These are phyloP conservation scores for Nezara viridula DNA, from an alignment of 2,888 invertebrate genomes.

Conservation along the genomic window DNA sequence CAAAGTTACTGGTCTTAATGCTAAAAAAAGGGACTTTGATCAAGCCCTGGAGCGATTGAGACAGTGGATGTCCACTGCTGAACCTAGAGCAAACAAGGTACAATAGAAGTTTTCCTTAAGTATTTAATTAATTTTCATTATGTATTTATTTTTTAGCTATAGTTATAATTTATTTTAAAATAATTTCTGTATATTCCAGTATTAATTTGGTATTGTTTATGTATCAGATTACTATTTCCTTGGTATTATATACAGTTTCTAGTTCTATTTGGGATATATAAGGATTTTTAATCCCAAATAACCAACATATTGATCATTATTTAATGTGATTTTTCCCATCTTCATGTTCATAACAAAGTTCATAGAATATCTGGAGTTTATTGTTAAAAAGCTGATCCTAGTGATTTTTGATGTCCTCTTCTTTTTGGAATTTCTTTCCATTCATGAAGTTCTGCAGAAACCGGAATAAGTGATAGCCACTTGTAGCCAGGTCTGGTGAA, in stretches of 20 bases:
- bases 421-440: no score
- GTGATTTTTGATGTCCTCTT: no score
- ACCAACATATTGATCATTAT: no score
- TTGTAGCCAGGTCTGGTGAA: no score
- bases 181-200: background rate
- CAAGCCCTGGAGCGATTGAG: conserved; percentile 87
- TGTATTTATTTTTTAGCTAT: background rate
- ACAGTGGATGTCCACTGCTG: conserved; percentile 82
- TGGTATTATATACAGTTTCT: background rate
- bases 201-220: background rate
- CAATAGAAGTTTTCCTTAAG: background rate
- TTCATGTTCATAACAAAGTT: no score
- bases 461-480: no score
- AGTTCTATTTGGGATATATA: background rate
- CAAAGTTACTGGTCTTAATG: conserved; percentile 83
- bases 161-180: background rate
- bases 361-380: no score
- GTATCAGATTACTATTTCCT: background rate
- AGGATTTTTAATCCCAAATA: background rate
- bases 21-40: conserved; percentile 81
- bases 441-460: no score
- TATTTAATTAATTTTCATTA: background rate
- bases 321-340: no score
- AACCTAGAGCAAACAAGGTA: conserved; percentile 73
- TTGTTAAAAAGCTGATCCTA: no score